phyloP scores from a whole-genome alignment of 2,797 vertebrate species.

The Sebastes taczanowskii region DNA sequence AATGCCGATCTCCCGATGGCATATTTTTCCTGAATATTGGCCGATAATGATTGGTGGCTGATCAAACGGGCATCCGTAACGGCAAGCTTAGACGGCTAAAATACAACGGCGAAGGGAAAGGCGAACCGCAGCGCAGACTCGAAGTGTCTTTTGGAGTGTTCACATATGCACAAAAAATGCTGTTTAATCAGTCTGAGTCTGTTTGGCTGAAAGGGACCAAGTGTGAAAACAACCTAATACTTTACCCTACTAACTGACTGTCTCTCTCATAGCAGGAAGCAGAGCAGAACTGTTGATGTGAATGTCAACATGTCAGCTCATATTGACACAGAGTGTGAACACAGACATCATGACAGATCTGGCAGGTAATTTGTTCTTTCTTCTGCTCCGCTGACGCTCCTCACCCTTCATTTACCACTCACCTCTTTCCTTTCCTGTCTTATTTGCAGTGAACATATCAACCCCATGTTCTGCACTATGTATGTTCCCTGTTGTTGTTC shows the following conservation, averaged over 20 bases:
- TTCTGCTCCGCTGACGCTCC: neutral
- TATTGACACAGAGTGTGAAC: neutral
- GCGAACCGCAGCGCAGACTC: no score
- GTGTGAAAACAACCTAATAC: neutral
- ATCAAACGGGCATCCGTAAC: no score
- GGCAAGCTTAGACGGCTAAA: no score
- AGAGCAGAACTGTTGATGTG: neutral
- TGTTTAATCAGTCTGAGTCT: neutral
- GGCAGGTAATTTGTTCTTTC: constrained; percentile 12
- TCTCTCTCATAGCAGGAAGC: neutral
- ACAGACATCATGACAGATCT: constrained; percentile 1
- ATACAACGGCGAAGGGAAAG: no score
- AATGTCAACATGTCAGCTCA: neutral
- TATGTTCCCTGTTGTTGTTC: neutral
- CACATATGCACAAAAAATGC: neutral
- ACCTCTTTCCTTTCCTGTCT: neutral
- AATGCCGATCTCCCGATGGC: no score
- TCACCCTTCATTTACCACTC: neutral
- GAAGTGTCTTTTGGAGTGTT: neutral
- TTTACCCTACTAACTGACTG: neutral
- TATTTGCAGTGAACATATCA: neutral
- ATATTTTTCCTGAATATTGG: neutral
- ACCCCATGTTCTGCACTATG: neutral
- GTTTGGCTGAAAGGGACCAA: neutral
- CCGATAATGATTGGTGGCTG: no score